A percentile compares a stretch with the other conserved stretches of the same genome.
Evolutionary conservation across 1,140 invertebrate species (phyloP).

Genomic region (Drosophila sp.): DNA sequence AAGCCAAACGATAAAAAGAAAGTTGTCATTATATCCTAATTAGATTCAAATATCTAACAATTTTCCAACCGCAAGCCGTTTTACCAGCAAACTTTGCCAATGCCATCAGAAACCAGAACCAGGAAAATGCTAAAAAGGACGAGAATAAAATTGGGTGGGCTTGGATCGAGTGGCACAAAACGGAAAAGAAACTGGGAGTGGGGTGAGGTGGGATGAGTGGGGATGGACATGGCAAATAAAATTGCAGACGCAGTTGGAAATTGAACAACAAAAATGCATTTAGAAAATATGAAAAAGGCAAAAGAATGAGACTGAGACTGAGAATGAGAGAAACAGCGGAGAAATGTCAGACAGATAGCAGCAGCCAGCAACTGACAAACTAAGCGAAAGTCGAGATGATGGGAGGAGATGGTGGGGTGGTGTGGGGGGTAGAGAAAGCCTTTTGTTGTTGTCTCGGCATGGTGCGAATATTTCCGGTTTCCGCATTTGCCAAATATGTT

Average conservation of each 20-base stretch:
- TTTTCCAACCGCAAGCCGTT: constrained; percentile 65
- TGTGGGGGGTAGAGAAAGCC: constrained; percentile 46
- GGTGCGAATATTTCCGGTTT: constrained; percentile 79
- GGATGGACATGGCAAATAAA: constrained; percentile 61
- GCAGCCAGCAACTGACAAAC: constrained; percentile 51
- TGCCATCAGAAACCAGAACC: constrained; percentile 42
- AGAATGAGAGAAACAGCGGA: constrained; percentile 23
- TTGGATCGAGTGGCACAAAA: neutral
- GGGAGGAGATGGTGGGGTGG: constrained; percentile 42
- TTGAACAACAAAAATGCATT: constrained; percentile 81
- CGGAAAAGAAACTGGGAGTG: constrained; percentile 15
- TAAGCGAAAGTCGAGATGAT: constrained; percentile 25
- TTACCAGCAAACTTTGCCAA: constrained; percentile 64
- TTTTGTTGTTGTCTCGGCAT: constrained; percentile 65
- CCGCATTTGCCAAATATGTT: constrained; percentile 78
- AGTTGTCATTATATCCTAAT: constrained; percentile 75
- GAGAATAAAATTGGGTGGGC: constrained; percentile 23
- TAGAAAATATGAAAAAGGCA: constrained; percentile 67
- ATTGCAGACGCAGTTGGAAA: constrained; percentile 77
- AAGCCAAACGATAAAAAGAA: constrained; percentile 24
- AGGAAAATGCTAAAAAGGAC: constrained; percentile 24
- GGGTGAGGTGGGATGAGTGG: constrained; percentile 3
- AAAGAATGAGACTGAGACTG: constrained; percentile 18
- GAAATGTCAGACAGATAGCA: constrained; percentile 49
- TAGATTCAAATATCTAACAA: constrained; percentile 74